Conservation (phyloP, 1,140 invertebrate species). For the Hylaeus volcanicus region DNA sequence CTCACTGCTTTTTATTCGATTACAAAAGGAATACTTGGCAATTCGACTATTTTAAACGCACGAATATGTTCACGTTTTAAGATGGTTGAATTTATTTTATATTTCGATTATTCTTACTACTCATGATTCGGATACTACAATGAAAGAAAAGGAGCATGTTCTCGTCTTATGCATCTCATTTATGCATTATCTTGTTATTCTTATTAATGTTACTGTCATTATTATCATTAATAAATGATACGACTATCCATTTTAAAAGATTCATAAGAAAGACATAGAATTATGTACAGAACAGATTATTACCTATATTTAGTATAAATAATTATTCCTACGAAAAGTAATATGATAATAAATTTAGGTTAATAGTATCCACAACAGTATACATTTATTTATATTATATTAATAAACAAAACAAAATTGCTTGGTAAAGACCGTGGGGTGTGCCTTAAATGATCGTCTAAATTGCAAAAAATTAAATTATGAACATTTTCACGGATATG, state of each 20-base stretch:
- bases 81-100: conserved; percentile 23
- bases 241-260: conserved; percentile 73
- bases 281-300: conserved; percentile 80
- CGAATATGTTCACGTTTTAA: conserved; percentile 9
- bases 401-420: conserved; percentile 68
- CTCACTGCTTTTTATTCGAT: not conserved
- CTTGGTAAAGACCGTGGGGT: conserved; percentile 73
- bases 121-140: conserved; percentile 49
- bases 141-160: conserved; percentile 36
- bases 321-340: conserved; percentile 73
- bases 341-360: conserved; percentile 61
- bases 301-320: conserved; percentile 75
- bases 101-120: conserved; percentile 38
- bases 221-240: conserved; percentile 76
- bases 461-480: conserved; percentile 67
- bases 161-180: conserved; percentile 70
- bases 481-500: conserved; percentile 61
- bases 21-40: not conserved
- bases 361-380: conserved; percentile 63
- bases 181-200: conserved; percentile 77
- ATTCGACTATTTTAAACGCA: conserved; percentile 12
- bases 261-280: conserved; percentile 77
- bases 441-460: conserved; percentile 75
- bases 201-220: conserved; percentile 78
- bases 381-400: conserved; percentile 75